Base-by-base conservation (phyloP, 2,888 invertebrate species). In the Xestia sexstrigata region DNA sequence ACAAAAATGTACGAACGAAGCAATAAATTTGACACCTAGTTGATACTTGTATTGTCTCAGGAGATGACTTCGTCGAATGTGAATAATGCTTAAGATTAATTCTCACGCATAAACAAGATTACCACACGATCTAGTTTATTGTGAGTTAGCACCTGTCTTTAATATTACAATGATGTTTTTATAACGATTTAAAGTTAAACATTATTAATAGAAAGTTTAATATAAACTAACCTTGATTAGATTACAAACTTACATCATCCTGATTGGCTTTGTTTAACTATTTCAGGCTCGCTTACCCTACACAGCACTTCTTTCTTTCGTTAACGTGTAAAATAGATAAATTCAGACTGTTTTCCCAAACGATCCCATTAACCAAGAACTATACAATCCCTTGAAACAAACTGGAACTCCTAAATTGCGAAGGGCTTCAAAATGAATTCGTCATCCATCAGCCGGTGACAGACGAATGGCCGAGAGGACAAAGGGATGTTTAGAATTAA, bases 401-500 rank as follows among this genome's bases (percentile, higher is more conserved):
- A 60, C 65, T 83, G 47, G 20, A 60, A 65, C 39, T 73, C 65
- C 15, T 73, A 84, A 74, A 84, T 78, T 82, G 73, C 84, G 76
- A 85, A 92, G 90, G 90, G 90, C 88, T 90, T 89, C 79, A 67
- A 74, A 90, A 90, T 90, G 83, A 86, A 87, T 85, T 80, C 79
- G 87, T 90, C 93, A 94, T 94, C 93, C 92, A 94, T 94, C 94
- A 93, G 88, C n/a, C 47, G 82, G 81, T 86, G 93, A 92, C 93
- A 91, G 84, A 83, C 88, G 90, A 90, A 88, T 90, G 88, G 90
- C 76, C 86, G 81, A 87, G 88, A 88, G 91, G 90, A 91, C 91
- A 90, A 92, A 91, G 90, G 90, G 87, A 85, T 90, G 88, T 89
- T 91, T 89, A 84, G 88, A 90, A 90, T 89, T 90, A 92, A 91